Base-by-base conservation (phyloP, 2,888 invertebrate genomes). In the Drosophila dives region DNA sequence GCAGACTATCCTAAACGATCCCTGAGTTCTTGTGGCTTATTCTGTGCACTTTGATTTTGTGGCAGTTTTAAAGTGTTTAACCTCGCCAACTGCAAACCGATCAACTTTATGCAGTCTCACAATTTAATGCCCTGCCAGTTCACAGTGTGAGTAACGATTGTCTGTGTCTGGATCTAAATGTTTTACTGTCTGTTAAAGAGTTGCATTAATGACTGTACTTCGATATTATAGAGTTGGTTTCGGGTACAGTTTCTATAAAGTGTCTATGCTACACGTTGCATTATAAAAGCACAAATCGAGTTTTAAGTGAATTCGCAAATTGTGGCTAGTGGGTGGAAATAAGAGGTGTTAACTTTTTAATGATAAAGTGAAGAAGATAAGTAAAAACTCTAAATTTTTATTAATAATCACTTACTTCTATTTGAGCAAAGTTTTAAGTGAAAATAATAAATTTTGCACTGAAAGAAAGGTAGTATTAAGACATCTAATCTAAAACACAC, bases 41-140 rank as follows among this genome's bases (percentile, higher is more conserved):
- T 51, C 34, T 65, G 54, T 75, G 69, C 78, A 78, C 70, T 86
- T 78, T 88, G 89, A 86, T 88, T 89, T 83, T 68, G 69, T 79
- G 81, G 81, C 81, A 83, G 79, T 74, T 79, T 76, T 86, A 77
- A 89, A 89, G 86, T 89, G 86, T 72, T 83, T 73, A 89, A 77
- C 79, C 81, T 86, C 63, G 56, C 55, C 61, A 72, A 51, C 62
- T 65, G 62, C 32, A 48, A 33, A 26, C 49, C 32, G 17, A 17
- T 45, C 32, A 48, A 70, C 71, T 81, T 79, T 72, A 66, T 77
- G 79, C 84, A 77, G 79, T 68, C 77, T 73, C 77, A 79, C 77
- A 89, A 89, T 86, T 86, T 77, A 89, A 75, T 62, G 65, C 71
- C 71, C 64, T 54, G 45, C 40, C 60, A 45, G 54, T 38, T 54